Evolutionary conservation across 2,888 invertebrate species (phyloP), one percentile per base, ranked within the genome.

Genomic region (Bugula neritina): DNA sequence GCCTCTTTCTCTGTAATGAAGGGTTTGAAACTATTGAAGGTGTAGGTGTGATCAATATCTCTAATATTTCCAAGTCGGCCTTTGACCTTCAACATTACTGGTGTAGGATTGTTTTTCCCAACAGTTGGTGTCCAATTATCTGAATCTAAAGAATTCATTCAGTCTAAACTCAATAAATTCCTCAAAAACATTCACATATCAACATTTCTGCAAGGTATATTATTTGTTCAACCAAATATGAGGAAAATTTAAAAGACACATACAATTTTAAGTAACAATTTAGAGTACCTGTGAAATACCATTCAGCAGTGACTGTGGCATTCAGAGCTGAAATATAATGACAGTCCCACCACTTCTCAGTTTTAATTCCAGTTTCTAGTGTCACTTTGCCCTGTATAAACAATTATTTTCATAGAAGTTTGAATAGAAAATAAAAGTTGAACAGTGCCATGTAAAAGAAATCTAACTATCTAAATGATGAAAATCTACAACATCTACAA

Each of bases 261-360:
- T n/a, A n/a, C n/a, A n/a, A n/a, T n/a, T n/a, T n/a, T n/a, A n/a
- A n/a, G n/a, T n/a, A n/a, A n/a, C n/a, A n/a, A n/a, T n/a, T n/a
- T n/a, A n/a, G n/a, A n/a, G 27, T 10, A 63, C 63, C 63, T 29
- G 63, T 63, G 31, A 63, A 63, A n/a, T 63, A 63, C 63, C 63
- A 63, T 27, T 25, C 27, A 3, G 27, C 63, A 13, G 21, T 63
- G 17, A 63, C 29, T 13, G 63, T 63, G 21, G 63, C 63, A n/a
- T 63, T 31, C 63, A 63, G 21, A 5, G 31, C 31, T 13, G 34
- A 10, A 13, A 63, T 63, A 31, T 63, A 63, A 5, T 31, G 31
- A 34, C 63, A 63, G 27, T 63, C 63, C 17, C 25, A 63, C 63
- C 63, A 63, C 27, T 31, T 63, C 63, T 63, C 63, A 29, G 63